Conservation (phyloP, 53 echinoderm and acorn worm genomes). For the Henricia sp. region DNA sequence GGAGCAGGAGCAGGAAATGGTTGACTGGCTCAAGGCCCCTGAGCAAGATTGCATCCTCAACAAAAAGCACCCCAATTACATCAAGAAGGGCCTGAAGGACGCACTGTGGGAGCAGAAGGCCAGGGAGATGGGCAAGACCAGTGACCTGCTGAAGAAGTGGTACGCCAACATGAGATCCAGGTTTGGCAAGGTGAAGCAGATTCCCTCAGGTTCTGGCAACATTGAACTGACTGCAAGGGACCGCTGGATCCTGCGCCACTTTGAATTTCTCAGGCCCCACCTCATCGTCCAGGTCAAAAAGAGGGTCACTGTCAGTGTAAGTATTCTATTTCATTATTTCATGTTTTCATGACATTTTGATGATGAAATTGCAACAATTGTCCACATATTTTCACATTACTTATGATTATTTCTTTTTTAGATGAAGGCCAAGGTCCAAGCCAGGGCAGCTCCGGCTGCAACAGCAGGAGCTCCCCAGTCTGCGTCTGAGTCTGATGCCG, state of each 20-base stretch:
- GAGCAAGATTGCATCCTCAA: conserved; percentile 57
- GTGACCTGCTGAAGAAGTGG: conserved; percentile 57
- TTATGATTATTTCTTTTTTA: conserved; percentile 10
- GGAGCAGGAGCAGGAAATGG: conserved; percentile 37
- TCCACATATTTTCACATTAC: conserved; percentile 26
- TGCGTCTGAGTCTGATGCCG: conserved; percentile 31
- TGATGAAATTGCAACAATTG: conserved; percentile 41
- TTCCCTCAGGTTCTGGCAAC: conserved; percentile 49
- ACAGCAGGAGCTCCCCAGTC: conserved; percentile 50
- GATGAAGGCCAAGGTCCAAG: conserved; percentile 32
- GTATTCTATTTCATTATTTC: conserved; percentile 23
- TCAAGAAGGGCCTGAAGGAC: conserved; percentile 51
- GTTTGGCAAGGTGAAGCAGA: conserved; percentile 53
- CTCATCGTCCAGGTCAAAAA: conserved; percentile 49
- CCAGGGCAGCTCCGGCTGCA: conserved; percentile 23
- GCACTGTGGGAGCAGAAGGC: conserved; percentile 30
- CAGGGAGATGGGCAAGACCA: conserved; percentile 35
- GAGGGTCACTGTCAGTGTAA: conserved; percentile 42
- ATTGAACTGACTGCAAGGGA: conserved; percentile 36
- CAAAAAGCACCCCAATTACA: conserved; percentile 58
- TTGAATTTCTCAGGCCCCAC: conserved; percentile 39
- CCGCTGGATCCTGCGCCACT: conserved; percentile 44
- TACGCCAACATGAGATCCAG: conserved; percentile 61
- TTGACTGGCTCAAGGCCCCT: conserved; percentile 15
- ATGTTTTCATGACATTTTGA: conserved; percentile 15